Evolutionary conservation across 1,140 invertebrate species (phyloP).

Genomic region (Aphaenogaster rudis): DNA sequence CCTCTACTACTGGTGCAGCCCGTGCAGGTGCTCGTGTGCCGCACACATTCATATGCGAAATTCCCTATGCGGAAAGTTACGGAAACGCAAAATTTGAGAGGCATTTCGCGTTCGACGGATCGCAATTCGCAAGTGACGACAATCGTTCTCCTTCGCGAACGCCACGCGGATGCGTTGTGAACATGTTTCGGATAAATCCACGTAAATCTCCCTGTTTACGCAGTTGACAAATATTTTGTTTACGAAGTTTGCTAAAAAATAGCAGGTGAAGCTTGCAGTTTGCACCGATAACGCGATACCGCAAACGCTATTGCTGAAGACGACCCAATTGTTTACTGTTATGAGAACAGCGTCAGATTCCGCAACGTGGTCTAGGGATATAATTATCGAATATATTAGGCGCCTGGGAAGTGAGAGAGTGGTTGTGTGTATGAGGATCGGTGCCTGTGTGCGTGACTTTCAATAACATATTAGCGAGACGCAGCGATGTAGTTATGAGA

Average conservation of each 20-base stretch:
- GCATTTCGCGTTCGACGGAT: not conserved
- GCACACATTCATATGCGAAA: constrained; percentile 7
- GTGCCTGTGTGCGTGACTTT: not conserved
- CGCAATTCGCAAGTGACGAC: not conserved
- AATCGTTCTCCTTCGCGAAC: not conserved
- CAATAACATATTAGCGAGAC: not conserved
- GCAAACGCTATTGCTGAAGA: not conserved
- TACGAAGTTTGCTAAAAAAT: constrained; percentile 12
- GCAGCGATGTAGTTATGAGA: constrained; percentile 28
- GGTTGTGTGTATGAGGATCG: not conserved
- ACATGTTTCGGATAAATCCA: not conserved
- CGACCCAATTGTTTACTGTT: not conserved
- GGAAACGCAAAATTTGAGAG: not conserved
- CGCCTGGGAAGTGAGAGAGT: not conserved
- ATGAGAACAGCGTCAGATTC: not conserved
- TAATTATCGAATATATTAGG: not conserved
- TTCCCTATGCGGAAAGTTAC: constrained; percentile 43
- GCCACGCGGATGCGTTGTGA: not conserved
- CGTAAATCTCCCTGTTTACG: not conserved
- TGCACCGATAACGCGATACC: not conserved
- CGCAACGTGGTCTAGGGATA: constrained; percentile 10
- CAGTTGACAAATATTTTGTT: not conserved
- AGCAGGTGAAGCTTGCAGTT: not conserved
- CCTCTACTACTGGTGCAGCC: not conserved
- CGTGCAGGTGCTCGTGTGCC: not conserved